These are phyloP conservation scores for Lobophora halterata DNA, from an alignment of 2,888 invertebrate species.

Conservation along the genomic window DNA sequence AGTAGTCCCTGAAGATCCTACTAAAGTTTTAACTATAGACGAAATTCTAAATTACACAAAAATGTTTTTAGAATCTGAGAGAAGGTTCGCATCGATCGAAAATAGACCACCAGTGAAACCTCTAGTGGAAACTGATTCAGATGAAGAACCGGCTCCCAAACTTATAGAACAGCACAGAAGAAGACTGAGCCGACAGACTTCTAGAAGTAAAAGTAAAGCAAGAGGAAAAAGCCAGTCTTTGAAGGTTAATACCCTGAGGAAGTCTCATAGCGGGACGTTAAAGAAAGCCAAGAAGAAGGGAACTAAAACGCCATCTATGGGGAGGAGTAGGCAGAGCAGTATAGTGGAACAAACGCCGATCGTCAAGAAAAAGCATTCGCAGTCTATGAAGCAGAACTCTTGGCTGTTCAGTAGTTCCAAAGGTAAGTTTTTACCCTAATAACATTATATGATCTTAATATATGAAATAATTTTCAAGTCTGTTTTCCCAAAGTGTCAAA, in stretches of 20 bases:
- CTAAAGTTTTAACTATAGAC: slow-evolving; percentile 49
- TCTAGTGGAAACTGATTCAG: slow-evolving; percentile 62
- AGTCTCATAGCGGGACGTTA: slow-evolving; percentile 71
- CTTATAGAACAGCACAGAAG: slow-evolving; percentile 62
- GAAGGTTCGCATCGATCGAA: slow-evolving; percentile 53
- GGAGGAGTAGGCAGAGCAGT: slow-evolving; percentile 68
- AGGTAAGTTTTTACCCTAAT: slow-evolving; percentile 49
- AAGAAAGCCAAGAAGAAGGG: slow-evolving; percentile 72
- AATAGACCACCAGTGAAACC: slow-evolving; percentile 35
- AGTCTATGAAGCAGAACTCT: slow-evolving; percentile 60
- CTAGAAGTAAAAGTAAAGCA: slow-evolving; percentile 72
- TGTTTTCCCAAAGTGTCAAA: no score
- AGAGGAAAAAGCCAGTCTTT: slow-evolving; percentile 71
- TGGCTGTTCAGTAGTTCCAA: slow-evolving; percentile 67
- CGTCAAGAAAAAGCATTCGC: slow-evolving; percentile 61
- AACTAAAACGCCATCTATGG: slow-evolving; percentile 51
- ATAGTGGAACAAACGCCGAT: slow-evolving; percentile 64
- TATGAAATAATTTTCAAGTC: no score
- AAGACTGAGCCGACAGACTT: slow-evolving; percentile 68
- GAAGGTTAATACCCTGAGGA: slow-evolving; percentile 68
- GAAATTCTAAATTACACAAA: slow-evolving; percentile 65
- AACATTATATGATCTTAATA: no score
- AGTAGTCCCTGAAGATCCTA: slow-evolving; percentile 60
- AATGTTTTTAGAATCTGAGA: slow-evolving; percentile 68
- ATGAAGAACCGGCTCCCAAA: slow-evolving; percentile 61